Percentiles rank a stretch among this genome's conserved stretches.
Conservation (phyloP, 2,888 invertebrate genomes). For the Clivina fossor region DNA sequence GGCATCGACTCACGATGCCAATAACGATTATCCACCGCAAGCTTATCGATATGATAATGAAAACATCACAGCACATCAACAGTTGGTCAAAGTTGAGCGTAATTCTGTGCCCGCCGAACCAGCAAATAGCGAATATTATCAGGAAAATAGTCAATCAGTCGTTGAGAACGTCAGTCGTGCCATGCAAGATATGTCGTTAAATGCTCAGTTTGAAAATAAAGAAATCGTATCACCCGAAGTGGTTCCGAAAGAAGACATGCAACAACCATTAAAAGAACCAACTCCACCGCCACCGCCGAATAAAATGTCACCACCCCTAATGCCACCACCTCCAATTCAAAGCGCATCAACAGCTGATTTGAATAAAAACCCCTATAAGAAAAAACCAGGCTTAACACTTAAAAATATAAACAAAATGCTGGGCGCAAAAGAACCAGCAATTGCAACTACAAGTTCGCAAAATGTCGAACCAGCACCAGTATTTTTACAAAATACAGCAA, state of each 20-base stretch:
- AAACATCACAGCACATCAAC: slow-evolving; percentile 3
- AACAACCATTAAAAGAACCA: slow-evolving; percentile 20
- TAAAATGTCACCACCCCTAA: slow-evolving; percentile 48
- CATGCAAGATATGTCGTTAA: slow-evolving; percentile 28
- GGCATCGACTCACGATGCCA: slow-evolving; percentile 19
- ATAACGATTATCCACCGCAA: slow-evolving; percentile 9
- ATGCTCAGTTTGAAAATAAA: slow-evolving; percentile 45
- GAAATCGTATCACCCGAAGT: slow-evolving; percentile 44
- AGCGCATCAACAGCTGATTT: slow-evolving; percentile 41
- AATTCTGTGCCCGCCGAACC: slow-evolving; percentile 11
- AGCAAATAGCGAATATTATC: slow-evolving; percentile 24
- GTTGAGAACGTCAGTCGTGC: slow-evolving; percentile 33
- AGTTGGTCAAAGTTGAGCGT: slow-evolving; percentile 3
- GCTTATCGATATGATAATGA: slow-evolving; percentile 15
- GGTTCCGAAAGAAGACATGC: slow-evolving; percentile 11
- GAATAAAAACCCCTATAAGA: slow-evolving; percentile 48
- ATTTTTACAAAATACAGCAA: slow-evolving; percentile 45
- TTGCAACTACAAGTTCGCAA: slow-evolving; percentile 16
- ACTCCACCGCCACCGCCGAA: slow-evolving; percentile 34
- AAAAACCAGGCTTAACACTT: slow-evolving; percentile 53
- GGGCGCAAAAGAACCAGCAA: slow-evolving; percentile 32
- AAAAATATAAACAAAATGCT: slow-evolving; percentile 50
- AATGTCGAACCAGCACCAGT: slow-evolving; percentile 36
- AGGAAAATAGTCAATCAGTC: slow-evolving; percentile 32
- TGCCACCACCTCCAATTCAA: slow-evolving; percentile 39